Conservation (phyloP, 2,113 vertebrate genomes). For the Pseudorectes ferrugineus region DNA sequence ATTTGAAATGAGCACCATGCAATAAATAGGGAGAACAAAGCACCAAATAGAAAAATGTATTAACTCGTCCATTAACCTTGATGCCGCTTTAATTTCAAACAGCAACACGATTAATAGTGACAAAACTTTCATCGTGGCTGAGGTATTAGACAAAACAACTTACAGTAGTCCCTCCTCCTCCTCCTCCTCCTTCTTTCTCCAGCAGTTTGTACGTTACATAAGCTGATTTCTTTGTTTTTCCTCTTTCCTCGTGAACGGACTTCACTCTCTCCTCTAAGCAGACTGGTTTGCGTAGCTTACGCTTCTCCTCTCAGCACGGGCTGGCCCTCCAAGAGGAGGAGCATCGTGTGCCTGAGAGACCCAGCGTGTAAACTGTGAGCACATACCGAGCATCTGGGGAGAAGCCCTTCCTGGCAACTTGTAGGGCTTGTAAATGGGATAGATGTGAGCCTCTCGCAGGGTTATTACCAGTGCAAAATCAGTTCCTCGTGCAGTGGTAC, state of each 20-base stretch:
- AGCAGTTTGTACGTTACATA: slow-evolving; percentile 40
- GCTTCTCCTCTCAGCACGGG: neutral
- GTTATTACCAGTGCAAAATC: neutral
- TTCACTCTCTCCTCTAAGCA: neutral
- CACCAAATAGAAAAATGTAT: neutral
- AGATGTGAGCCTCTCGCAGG: neutral
- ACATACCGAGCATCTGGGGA: neutral
- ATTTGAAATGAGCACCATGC: neutral
- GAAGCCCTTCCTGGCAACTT: neutral
- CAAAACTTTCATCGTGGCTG: neutral
- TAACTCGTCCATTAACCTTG: neutral
- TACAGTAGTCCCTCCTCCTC: neutral
- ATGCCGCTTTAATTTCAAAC: neutral
- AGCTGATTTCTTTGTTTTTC: slow-evolving; percentile 55
- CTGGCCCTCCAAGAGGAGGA: slow-evolving; percentile 33
- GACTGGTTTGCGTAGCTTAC: neutral
- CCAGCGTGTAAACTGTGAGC: neutral
- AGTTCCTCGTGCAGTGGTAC: neutral
- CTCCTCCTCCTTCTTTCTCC: neutral
- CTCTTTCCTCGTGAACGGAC: neutral
- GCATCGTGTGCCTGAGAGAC: neutral
- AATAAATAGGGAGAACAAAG: neutral
- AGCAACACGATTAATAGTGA: neutral
- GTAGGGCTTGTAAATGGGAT: neutral
- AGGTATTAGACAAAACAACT: neutral